Percentiles rank a stretch among this genome's conserved stretches.
phyloP scores from a whole-genome alignment of 2,113 vertebrate genomes.

The Ammospiza nelsoni region DNA sequence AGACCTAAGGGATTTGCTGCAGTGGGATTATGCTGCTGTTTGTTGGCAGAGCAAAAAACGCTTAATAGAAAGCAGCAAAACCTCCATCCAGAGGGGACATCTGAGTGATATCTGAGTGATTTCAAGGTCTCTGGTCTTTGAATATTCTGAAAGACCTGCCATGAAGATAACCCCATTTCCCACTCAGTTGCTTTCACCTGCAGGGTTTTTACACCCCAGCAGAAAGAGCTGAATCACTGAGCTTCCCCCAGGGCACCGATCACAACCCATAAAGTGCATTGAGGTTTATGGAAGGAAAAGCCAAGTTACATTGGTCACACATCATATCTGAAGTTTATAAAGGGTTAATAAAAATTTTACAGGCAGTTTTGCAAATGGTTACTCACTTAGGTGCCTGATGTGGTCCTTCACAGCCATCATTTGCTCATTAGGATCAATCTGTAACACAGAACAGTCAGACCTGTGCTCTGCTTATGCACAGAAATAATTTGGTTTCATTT shows the following conservation, averaged over 20 bases:
- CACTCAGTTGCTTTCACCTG: background rate
- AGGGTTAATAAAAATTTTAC: constrained; percentile 52
- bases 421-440: background rate
- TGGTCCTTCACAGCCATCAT: background rate
- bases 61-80: constrained; percentile 22
- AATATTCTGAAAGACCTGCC: background rate
- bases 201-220: background rate
- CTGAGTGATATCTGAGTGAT: background rate
- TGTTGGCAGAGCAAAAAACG: background rate
- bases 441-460: background rate
- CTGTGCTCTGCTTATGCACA: background rate
- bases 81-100: background rate
- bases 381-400: background rate
- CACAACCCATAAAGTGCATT: background rate
- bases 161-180: background rate
- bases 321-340: constrained; percentile 24
- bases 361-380: constrained; percentile 8
- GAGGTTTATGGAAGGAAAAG: background rate
- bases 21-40: background rate
- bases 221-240: background rate
- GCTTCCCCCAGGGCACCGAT: background rate
- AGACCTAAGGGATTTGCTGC: background rate
- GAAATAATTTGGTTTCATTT: background rate
- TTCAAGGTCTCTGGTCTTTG: background rate
- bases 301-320: background rate